Percentiles rank a stretch among this genome's conserved stretches.
These are phyloP conservation scores for Aculops lycopersici DNA, from an alignment of 1,140 invertebrate species.

Conservation along the genomic window DNA sequence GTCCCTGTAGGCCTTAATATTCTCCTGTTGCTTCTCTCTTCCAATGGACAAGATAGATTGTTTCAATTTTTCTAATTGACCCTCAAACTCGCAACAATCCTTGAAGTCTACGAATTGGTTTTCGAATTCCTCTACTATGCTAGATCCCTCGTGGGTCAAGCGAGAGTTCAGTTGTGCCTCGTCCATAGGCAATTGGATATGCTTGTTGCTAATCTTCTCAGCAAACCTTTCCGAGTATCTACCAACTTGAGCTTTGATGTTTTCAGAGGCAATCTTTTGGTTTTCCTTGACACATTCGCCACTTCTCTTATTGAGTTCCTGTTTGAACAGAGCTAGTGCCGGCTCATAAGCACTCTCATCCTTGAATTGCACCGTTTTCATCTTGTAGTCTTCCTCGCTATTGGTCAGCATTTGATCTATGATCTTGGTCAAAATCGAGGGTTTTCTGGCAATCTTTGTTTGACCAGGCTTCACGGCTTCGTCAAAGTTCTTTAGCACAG, in stretches of 20 bases:
- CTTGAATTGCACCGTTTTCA: neutral
- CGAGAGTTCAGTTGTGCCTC: neutral
- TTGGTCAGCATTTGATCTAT: neutral
- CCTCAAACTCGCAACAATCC: neutral
- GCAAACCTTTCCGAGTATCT: neutral
- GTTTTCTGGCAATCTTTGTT: neutral
- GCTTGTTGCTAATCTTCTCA: neutral
- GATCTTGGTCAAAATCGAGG: neutral
- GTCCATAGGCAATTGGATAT: constrained; percentile 1
- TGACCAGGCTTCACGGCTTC: neutral
- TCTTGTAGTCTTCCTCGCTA: neutral
- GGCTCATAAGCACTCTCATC: neutral
- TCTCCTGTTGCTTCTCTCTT: constrained; percentile 3
- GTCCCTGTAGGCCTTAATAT: constrained; percentile 3
- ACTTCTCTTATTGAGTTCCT: neutral
- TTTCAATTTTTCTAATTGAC: neutral
- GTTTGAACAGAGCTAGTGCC: neutral
- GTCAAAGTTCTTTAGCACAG: neutral
- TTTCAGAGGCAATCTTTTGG: neutral
- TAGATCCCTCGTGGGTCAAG: neutral
- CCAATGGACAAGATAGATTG: neutral
- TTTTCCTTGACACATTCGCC: neutral
- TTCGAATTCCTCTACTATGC: neutral
- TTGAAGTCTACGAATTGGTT: neutral
- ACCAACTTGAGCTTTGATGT: neutral